Percentiles rank a stretch among this genome's conserved stretches.
Conservation (phyloP, 2,797 vertebrate genomes). For the Gymnopithys bicolor region DNA sequence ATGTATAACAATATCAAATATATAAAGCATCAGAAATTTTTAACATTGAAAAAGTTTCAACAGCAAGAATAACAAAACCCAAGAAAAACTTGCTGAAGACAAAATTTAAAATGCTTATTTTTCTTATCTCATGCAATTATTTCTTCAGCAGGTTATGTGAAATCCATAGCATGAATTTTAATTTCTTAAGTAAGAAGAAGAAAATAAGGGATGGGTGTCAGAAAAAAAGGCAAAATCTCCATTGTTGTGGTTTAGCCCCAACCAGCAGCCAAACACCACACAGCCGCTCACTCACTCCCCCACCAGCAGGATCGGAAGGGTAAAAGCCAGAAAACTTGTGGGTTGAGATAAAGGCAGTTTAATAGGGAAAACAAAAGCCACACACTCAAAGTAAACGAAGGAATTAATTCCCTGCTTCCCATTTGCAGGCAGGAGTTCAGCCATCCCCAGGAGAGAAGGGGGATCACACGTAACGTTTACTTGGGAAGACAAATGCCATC, state of each 20-base stretch:
- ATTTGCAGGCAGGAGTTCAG: background rate
- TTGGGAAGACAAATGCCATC: background rate
- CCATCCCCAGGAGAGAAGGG: background rate
- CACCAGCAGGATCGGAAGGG: background rate
- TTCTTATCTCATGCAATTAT: background rate
- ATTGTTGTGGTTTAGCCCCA: background rate
- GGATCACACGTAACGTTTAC: background rate
- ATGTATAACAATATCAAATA: background rate
- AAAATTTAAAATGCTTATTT: background rate
- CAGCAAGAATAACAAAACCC: background rate
- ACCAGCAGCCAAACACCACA: background rate
- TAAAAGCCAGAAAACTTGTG: background rate
- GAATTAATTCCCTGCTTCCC: background rate
- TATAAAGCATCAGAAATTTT: background rate
- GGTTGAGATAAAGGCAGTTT: background rate
- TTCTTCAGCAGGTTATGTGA: background rate
- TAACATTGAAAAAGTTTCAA: background rate
- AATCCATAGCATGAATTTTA: background rate
- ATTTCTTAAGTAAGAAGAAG: background rate
- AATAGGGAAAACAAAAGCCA: background rate
- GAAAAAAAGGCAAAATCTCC: background rate
- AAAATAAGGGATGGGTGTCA: background rate
- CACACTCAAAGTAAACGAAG: background rate
- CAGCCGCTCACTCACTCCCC: fast-evolving
- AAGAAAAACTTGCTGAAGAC: background rate